Evolutionary conservation across 2,888 invertebrate species (phyloP).

Genomic region (Drosophila putrida): DNA sequence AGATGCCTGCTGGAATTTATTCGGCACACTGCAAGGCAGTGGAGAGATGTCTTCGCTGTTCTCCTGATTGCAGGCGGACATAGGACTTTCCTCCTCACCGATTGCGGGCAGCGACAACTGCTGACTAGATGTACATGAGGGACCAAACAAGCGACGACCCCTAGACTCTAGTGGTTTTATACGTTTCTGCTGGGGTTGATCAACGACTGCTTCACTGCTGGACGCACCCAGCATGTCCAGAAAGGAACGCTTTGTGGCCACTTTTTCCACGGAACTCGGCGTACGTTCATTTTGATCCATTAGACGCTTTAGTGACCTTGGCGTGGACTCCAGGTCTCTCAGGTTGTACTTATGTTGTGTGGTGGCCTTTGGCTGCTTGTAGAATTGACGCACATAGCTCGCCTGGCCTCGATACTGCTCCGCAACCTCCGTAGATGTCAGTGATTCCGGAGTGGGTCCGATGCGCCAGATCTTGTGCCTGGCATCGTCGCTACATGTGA

Average conservation of each 20-base stretch:
- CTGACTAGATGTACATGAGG: slow-evolving; percentile 59
- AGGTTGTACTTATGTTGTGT: slow-evolving; percentile 77
- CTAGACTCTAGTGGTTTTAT: slow-evolving; percentile 81
- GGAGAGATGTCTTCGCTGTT: slow-evolving; percentile 55
- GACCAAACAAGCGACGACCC: slow-evolving; percentile 86
- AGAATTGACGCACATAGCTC: slow-evolving; percentile 84
- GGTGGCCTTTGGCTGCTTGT: slow-evolving; percentile 34
- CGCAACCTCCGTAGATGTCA: slow-evolving; percentile 82
- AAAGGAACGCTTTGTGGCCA: slow-evolving; percentile 80
- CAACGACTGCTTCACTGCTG: slow-evolving; percentile 45
- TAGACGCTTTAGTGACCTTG: slow-evolving; percentile 86
- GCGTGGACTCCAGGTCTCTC: slow-evolving; percentile 86
- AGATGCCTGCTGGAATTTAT: slow-evolving; percentile 55
- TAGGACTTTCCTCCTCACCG: slow-evolving; percentile 59
- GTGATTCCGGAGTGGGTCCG: slow-evolving; percentile 86
- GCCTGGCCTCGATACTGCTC: slow-evolving; percentile 86
- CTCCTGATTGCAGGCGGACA: slow-evolving; percentile 77
- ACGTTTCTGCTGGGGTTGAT: slow-evolving; percentile 83
- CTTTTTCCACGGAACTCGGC: slow-evolving; percentile 81
- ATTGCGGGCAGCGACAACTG: slow-evolving; percentile 63
- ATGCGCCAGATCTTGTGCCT: slow-evolving; percentile 92
- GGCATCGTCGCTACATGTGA: slow-evolving; percentile 94
- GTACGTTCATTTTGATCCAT: slow-evolving; percentile 84
- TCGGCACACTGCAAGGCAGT: slow-evolving; percentile 19
- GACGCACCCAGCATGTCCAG: slow-evolving; percentile 80